Evolutionary conservation across 2,113 vertebrate species (phyloP).

Genomic region (Anarhynchus alexandrinus): DNA sequence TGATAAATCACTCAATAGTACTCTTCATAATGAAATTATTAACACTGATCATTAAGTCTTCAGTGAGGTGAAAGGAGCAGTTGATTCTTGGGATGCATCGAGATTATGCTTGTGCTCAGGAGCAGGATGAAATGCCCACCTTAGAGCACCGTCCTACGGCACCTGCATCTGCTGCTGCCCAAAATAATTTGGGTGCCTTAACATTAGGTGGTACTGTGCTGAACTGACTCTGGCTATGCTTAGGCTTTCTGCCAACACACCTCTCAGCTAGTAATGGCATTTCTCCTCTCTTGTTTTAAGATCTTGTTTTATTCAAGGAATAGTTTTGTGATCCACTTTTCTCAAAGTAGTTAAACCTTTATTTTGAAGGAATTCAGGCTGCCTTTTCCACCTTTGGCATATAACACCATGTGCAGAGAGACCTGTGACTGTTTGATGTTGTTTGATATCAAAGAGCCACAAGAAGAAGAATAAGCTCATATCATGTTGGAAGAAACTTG

Average conservation of each 20-base stretch:
- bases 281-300: not conserved
- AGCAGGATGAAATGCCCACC: not conserved
- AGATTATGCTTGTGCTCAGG: not conserved
- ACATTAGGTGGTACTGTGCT: not conserved
- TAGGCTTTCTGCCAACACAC: not conserved
- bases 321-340: not conserved
- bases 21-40: not conserved
- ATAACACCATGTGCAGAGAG: not conserved
- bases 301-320: not conserved
- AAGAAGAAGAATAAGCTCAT: not conserved
- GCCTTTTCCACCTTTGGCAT: not conserved
- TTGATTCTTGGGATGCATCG: not conserved
- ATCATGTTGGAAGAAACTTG: not conserved
- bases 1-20: not conserved
- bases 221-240: not conserved
- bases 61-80: not conserved
- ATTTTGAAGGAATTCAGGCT: not conserved
- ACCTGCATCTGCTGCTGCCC: not conserved
- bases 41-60: not conserved
- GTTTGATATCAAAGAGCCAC: not conserved
- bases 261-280: not conserved
- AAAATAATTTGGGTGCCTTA: not conserved
- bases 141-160: fast-evolving
- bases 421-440: not conserved
- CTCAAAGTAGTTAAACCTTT: not conserved